These are phyloP conservation scores for Amitus sp. DNA, from an alignment of 2,888 invertebrate species.

Conservation along the genomic window DNA sequence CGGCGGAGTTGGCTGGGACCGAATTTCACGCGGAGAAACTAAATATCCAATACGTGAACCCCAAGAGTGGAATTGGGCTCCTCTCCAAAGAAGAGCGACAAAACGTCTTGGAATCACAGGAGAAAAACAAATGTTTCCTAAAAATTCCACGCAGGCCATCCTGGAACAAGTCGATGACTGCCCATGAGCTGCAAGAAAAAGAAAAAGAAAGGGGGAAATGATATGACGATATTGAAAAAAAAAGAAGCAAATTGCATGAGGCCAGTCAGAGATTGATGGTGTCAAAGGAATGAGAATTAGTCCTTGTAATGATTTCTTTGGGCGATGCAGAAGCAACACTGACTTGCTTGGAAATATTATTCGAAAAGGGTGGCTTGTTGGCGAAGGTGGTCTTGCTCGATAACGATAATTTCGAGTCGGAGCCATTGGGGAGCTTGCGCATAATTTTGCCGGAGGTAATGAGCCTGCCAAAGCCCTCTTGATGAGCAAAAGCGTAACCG, in stretches of 20 bases:
- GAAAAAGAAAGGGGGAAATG: no score
- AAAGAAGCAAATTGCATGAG: no score
- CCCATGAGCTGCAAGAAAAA: slow-evolving; percentile 80
- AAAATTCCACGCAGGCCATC: slow-evolving; percentile 88
- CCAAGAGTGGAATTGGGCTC: slow-evolving; percentile 71
- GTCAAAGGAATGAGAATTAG: slow-evolving; percentile 59
- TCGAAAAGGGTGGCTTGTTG: slow-evolving; percentile 69
- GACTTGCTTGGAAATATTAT: slow-evolving; percentile 61
- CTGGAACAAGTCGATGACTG: slow-evolving; percentile 80
- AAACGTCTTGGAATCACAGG: slow-evolving; percentile 68
- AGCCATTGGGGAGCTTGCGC: slow-evolving; percentile 81
- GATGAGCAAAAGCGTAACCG: slow-evolving; percentile 98
- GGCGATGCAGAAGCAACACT: slow-evolving; percentile 60
- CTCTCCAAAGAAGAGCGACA: slow-evolving; percentile 71
- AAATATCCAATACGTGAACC: slow-evolving; percentile 81
- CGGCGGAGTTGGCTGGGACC: slow-evolving; percentile 92
- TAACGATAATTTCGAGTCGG: slow-evolving; percentile 82
- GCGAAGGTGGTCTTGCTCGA: no score
- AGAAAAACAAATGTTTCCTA: slow-evolving; percentile 72
- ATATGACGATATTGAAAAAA: no score
- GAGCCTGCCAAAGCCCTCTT: slow-evolving; percentile 95
- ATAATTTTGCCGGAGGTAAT: slow-evolving; percentile 98
- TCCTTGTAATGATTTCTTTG: slow-evolving; percentile 55
- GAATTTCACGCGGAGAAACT: slow-evolving; percentile 94
- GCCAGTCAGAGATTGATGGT: slow-evolving; percentile 58